Conservation (phyloP, 2,888 invertebrate species). For the Chrysomela aeneicollis region DNA sequence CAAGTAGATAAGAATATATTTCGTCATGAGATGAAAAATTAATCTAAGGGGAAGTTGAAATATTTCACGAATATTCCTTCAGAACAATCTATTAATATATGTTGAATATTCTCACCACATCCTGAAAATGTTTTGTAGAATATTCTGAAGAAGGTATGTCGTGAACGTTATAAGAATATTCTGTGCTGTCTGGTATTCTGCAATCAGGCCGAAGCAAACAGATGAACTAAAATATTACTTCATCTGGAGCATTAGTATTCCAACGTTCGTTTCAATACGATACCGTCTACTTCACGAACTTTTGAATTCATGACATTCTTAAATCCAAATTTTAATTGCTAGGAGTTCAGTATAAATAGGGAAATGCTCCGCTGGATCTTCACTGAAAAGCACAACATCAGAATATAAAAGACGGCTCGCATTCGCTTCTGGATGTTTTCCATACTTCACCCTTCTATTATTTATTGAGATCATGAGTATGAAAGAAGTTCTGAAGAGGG, state of each 20-base stretch:
- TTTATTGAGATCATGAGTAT: conserved; percentile 4
- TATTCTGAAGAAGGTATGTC: too few species aligned
- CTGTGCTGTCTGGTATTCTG: too few species aligned
- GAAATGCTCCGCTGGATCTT: not conserved
- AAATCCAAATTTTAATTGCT: conserved; percentile 2
- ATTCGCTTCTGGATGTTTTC: not conserved
- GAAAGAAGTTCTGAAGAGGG: not conserved
- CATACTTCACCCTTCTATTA: not conserved
- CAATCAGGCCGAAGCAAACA: not conserved
- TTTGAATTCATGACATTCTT: conserved; percentile 1
- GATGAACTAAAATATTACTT: not conserved
- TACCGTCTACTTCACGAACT: not conserved
- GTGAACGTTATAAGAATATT: too few species aligned
- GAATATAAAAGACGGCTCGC: not conserved
- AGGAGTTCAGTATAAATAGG: conserved; percentile 2
- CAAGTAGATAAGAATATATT: too few species aligned
- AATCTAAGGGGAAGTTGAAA: too few species aligned
- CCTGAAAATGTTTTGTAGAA: too few species aligned
- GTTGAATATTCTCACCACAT: too few species aligned
- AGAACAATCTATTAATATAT: too few species aligned
- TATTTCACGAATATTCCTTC: too few species aligned
- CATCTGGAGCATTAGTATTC: not conserved
- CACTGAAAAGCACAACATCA: not conserved
- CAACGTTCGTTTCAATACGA: not conserved
- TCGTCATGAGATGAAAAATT: too few species aligned